Evolutionary conservation across 1,140 invertebrate genomes (phyloP), one percentile per base, ranked within the genome.

Genomic region (Tetragonula clypearis): DNA sequence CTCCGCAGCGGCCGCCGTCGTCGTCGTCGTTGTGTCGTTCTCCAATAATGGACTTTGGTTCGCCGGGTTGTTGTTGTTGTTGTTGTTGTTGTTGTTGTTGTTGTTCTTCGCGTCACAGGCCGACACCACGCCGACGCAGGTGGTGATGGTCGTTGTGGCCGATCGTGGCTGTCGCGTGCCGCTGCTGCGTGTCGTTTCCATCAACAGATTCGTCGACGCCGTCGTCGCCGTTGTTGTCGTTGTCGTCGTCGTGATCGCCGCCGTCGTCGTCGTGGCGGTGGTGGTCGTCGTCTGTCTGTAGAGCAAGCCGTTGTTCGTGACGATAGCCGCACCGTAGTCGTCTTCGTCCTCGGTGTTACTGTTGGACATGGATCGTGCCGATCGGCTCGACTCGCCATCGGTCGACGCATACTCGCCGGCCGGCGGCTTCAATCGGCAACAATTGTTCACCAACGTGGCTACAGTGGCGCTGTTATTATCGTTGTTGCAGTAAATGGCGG

Each of bases 401-500:
- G 23, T 56, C 14, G 26, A 30, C 56, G 15, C 83, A 68, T 77
- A 73, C 26, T 90, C 88, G 14, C 41, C 41, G 41, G 41, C 41
- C 35, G 79, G 78, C 19, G 86, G 79, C 74, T 91, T 91, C 62
- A 92, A 26, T 23, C 87, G 87, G 23, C 85, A 88, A 58, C 86
- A 89, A 68, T 72, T 78, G 26, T 58, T 77, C n/a, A 1, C 60
- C 60, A 60, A 8, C 23, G n/a, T 12, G 60, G 60, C 60, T 12
- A 81, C 74, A 8, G 30, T 55, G 82, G 76, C 68, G 77, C 84
- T 76, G 85, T 69, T 86, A 72, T 80, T 84, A 86, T 77, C 85
- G 65, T 86, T 77, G 65, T 86, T 77, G 30, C 88, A 82, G 30
- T 87, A 88, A 75, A 88, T 76, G 89, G 83, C 87, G 88, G 88